A percentile compares a stretch with the other conserved stretches of the same genome.
Evolutionary conservation across 2,797 vertebrate genomes (phyloP).

Genomic region (Cryptoblepharus egeriae): DNA sequence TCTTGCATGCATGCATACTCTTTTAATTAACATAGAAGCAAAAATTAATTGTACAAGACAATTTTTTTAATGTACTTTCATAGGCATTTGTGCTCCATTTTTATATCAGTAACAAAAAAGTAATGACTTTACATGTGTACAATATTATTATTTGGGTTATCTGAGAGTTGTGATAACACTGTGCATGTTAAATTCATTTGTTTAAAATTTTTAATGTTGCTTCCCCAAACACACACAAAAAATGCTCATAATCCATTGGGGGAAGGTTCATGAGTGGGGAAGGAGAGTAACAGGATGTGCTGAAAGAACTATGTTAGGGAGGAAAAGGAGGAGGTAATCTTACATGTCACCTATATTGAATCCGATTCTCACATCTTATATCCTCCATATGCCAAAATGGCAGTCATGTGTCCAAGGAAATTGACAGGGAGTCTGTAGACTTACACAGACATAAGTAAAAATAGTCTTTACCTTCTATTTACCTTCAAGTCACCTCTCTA

Average conservation of each 20-base stretch:
- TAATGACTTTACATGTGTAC: not conserved
- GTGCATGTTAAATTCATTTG: not conserved
- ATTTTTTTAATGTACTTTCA: not conserved
- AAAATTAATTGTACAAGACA: not conserved
- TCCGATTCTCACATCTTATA: too few species aligned
- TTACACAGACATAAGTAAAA: too few species aligned
- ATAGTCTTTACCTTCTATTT: too few species aligned
- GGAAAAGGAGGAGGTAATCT: too few species aligned
- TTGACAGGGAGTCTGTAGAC: too few species aligned
- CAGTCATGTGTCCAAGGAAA: too few species aligned
- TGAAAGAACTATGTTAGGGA: too few species aligned
- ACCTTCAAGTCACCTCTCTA: too few species aligned
- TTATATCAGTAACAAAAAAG: not conserved
- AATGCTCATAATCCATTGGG: not conserved
- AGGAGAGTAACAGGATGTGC: not conserved
- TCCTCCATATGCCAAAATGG: too few species aligned
- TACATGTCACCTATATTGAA: too few species aligned
- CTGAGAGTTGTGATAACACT: not conserved
- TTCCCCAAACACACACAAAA: not conserved
- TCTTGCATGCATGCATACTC: not conserved
- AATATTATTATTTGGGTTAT: not conserved
- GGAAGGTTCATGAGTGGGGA: not conserved
- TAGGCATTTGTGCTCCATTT: not conserved
- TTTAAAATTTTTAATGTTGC: not conserved
- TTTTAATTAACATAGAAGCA: conserved; percentile 7